Percentiles rank a stretch among this genome's conserved stretches.
Evolutionary conservation across 2,888 invertebrate species (phyloP).

Genomic region (Eledone cirrhosa): DNA sequence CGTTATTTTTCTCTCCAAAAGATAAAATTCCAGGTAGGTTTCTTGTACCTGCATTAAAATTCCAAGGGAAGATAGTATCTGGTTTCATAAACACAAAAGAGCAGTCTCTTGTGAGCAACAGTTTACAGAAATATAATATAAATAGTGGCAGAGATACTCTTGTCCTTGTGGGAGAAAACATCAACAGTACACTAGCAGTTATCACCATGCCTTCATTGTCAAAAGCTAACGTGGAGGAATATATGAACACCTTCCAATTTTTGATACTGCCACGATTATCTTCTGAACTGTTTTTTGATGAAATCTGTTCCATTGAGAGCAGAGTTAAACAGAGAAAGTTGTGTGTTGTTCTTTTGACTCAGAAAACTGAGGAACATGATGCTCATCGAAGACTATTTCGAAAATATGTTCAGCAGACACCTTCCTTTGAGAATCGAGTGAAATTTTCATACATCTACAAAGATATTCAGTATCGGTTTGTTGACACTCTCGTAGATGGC

Average conservation of each 20-base stretch:
- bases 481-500: constrained; percentile 75
- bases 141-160: not conserved
- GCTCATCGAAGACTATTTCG: constrained; percentile 77
- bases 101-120: not conserved
- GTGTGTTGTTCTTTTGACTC: constrained; percentile 82
- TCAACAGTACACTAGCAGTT: constrained; percentile 32
- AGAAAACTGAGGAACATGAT: constrained; percentile 71
- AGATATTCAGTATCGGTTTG: constrained; percentile 84
- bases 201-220: constrained; percentile 84
- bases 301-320: constrained; percentile 81
- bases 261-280: constrained; percentile 87
- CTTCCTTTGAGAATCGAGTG: constrained; percentile 72
- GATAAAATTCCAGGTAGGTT: constrained; percentile 85
- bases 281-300: constrained; percentile 85
- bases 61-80: constrained; percentile 85
- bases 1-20: constrained; percentile 77
- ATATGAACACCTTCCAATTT: constrained; percentile 88
- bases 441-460: constrained; percentile 87
- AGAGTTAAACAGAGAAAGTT: constrained; percentile 65
- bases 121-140: not conserved
- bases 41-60: constrained; percentile 86
- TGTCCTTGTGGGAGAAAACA: not conserved
- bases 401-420: constrained; percentile 71
- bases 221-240: constrained; percentile 84
- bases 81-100: constrained; percentile 70